Evolutionary conservation across 2,113 vertebrate genomes (phyloP), one percentile per base, ranked within the genome.

Genomic region (Dicentrarchus labrax): DNA sequence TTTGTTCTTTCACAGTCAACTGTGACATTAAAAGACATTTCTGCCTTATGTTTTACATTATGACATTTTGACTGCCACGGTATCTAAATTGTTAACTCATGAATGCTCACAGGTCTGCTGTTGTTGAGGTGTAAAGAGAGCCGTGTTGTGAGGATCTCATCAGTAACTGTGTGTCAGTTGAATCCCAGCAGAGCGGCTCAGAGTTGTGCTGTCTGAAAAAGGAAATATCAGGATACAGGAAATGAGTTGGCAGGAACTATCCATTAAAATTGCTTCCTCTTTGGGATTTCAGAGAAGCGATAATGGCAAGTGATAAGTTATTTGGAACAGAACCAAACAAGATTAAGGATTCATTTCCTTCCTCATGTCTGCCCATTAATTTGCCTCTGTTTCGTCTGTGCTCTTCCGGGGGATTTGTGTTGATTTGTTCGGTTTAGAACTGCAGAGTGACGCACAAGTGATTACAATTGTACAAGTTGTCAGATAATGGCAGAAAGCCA

Each of bases 241-340:
- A 95, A 95, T 95, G 91, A 94, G 84, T 84, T 82, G 73, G 91
- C 92, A 95, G 93, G 94, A 94, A 94, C 91, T 79, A 93, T 95
- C 91, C 92, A 92, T 95, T 95, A 91, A 94, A 94, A 95, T 93
- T 86, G 82, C 93, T 95, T 96, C 94, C 95, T 94, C 88, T 93
- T 85, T 86, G 86, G 88, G 88, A 92, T 89, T 90, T 91, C 82
- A 90, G 89, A 93, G 87, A 90, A 70, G 88, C 68, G 91, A 95
- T 95, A 91, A 94, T 83, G 78, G 84, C 77, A 67, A 84, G 88
- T 79, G 94, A 94, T 95, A 95, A 94, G 90, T 91, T 93, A 86
- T 89, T 86, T 93, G 91, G 93, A 92, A 86, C 72, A 21, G 61
- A 84, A 80, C 79, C 84, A 86, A 88, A 86, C 72, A 82, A 85